A percentile compares a stretch with the other conserved stretches of the same genome.
These are phyloP conservation scores for Sebastes minor DNA, from an alignment of 2,797 vertebrate genomes.

Conservation along the genomic window DNA sequence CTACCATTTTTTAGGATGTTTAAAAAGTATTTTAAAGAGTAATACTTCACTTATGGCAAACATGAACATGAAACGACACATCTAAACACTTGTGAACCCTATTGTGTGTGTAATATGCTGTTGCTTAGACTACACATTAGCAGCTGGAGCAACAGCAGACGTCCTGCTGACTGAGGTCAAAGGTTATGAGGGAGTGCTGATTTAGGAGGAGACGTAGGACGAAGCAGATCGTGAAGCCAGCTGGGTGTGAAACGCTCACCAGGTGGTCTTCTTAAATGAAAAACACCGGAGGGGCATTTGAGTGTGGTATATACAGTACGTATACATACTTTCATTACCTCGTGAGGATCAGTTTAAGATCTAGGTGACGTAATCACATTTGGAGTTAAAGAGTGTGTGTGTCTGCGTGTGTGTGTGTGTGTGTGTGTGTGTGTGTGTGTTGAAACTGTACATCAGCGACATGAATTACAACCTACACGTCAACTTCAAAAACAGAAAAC, in stretches of 20 bases:
- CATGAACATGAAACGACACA: background rate
- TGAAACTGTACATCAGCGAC: conserved; percentile 2
- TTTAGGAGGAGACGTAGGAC: conserved; percentile 31
- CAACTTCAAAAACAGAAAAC: conserved; percentile 3
- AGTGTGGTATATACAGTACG: background rate
- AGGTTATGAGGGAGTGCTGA: conserved; percentile 49
- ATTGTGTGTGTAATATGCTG: conserved; percentile 4
- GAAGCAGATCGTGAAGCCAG: background rate
- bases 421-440: background rate
- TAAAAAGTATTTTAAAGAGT: background rate
- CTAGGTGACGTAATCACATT: background rate
- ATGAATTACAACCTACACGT: conserved; percentile 30
- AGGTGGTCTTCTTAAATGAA: conserved; percentile 60
- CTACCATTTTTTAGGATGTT: background rate
- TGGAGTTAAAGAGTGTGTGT: background rate
- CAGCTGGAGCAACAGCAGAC: conserved; percentile 47
- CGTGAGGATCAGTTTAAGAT: background rate
- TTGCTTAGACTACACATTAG: conserved; percentile 9
- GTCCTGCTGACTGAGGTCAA: conserved; percentile 34
- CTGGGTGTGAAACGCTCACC: conserved; percentile 47
- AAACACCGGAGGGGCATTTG: conserved; percentile 15
- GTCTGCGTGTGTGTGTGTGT: background rate
- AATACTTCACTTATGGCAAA: background rate
- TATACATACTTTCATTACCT: conserved; percentile 6
- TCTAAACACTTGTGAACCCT: background rate